Evolutionary conservation across 2,797 vertebrate species (phyloP).

Genomic region (Leptatherina wallacei): DNA sequence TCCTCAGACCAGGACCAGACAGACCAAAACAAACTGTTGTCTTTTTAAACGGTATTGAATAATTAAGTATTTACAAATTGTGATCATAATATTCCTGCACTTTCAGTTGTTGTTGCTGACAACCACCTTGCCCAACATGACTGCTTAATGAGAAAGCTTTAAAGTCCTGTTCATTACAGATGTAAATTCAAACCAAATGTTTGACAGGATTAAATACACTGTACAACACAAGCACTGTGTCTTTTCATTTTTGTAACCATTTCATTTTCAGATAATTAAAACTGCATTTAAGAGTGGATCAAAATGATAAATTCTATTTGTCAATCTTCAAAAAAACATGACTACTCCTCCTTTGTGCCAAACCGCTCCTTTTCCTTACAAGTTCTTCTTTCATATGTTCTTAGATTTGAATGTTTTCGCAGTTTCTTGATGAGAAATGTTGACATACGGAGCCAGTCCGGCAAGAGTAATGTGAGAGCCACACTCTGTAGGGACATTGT

Average conservation of each 20-base stretch:
- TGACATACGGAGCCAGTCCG: constrained; percentile 77
- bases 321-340: background rate
- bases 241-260: constrained; percentile 23
- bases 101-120: constrained; percentile 4
- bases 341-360: constrained; percentile 39
- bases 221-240: constrained; percentile 28
- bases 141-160: constrained; percentile 12
- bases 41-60: constrained; percentile 8
- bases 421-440: constrained; percentile 59
- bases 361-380: constrained; percentile 2
- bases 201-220: constrained; percentile 1
- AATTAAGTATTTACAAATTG: constrained; percentile 1
- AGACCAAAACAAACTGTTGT: constrained; percentile 9
- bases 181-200: constrained; percentile 5
- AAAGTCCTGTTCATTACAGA: background rate
- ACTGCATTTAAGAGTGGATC: constrained; percentile 27
- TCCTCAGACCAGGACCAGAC: background rate
- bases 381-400: background rate
- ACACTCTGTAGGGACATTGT: constrained; percentile 54
- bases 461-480: constrained; percentile 69
- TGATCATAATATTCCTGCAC: background rate
- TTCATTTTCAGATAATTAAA: background rate
- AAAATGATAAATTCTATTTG: constrained; percentile 7
- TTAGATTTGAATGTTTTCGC: background rate
- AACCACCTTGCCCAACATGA: constrained; percentile 4